Evolutionary conservation across 1,140 invertebrate genomes (phyloP).

Genomic region (Drosophila sechellia): DNA sequence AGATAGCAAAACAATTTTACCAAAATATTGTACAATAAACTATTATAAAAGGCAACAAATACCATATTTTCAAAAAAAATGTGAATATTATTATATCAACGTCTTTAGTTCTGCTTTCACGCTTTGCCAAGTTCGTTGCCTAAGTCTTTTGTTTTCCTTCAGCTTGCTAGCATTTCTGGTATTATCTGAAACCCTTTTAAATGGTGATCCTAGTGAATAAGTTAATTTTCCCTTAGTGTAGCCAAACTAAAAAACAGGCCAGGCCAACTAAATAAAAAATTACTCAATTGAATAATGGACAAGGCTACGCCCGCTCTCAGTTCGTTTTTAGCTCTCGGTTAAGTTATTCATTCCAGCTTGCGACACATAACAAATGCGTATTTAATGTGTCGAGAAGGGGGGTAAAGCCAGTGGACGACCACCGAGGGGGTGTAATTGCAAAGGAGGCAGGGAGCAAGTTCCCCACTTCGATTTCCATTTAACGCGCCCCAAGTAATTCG

Average conservation of each 20-base stretch:
- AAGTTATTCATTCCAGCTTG: conserved; percentile 55
- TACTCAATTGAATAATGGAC: conserved; percentile 67
- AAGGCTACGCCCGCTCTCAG: conserved; percentile 51
- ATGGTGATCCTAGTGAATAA: too few relatives aligned
- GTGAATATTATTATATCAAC: neutral
- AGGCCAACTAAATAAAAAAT: conserved; percentile 41
- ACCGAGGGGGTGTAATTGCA: conserved; percentile 33
- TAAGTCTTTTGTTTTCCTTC: neutral
- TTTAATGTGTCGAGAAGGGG: conserved; percentile 71
- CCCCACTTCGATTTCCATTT: conserved; percentile 70
- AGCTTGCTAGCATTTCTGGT: neutral
- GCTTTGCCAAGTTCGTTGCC: neutral
- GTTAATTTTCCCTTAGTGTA: conserved; percentile 15
- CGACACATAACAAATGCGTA: conserved; percentile 80
- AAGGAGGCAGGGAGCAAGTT: neutral
- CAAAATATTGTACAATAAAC: too few relatives aligned
- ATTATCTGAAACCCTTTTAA: neutral
- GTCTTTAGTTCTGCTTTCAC: neutral
- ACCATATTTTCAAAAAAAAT: neutral
- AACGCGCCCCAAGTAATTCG: conserved; percentile 67
- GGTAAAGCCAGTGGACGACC: neutral
- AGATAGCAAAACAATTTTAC: neutral
- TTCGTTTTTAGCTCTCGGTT: conserved; percentile 32
- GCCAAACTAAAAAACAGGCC: conserved; percentile 7
- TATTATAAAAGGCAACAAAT: too few relatives aligned